Base-by-base conservation (phyloP, 2,113 vertebrate genomes). In the Grammomys surdaster region DNA sequence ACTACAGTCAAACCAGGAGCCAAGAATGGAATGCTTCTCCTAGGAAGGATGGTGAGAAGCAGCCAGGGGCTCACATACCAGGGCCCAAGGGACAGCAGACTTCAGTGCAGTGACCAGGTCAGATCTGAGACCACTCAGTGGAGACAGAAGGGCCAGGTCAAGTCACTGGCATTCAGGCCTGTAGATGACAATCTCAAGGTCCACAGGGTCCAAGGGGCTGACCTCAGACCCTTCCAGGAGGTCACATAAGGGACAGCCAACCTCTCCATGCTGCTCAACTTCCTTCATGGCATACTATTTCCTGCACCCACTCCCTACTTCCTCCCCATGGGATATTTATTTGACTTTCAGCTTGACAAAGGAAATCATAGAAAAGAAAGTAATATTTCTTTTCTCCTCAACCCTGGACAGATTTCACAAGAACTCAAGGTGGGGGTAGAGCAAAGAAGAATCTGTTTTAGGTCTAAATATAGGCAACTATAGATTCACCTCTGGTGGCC, bases 341-440 rank as follows among this genome's bases (percentile, higher is more conserved):
- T 91, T 95, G 78, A 87, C 82, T 91, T 95, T 93, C 73, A 76
- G 54, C 36, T 84, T 88, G 48, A 90, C 76, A 67, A 93, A 90
- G 48, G 56, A 63, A 92, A 88, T 89, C 70, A 89, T 58, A 89
- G 90, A 46, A 54, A 40, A 96, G 80, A 87, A 80, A 14, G 33
- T 84, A 48, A 9, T 36, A 70, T 43, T 95, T 90, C 60, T 67
- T 40, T 91, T 82, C n/a, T 93, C 22, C 16, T 84, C 51, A 90
- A 51, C 14, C 8, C 22, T 54, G 31, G 22, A 84, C 3, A 58
- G 70, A 92, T 88, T 95, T 65, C 48, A 17, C n/a, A 88, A 51
- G 31, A 88, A 72, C n/a, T 85, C 73, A 33, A 60, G 9, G 33
- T 40, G 16, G 20, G 72, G 72, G n/a, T 11, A 4, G 58, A 20